Conservation (phyloP, 2,888 invertebrate species). For the Helleia helle region DNA sequence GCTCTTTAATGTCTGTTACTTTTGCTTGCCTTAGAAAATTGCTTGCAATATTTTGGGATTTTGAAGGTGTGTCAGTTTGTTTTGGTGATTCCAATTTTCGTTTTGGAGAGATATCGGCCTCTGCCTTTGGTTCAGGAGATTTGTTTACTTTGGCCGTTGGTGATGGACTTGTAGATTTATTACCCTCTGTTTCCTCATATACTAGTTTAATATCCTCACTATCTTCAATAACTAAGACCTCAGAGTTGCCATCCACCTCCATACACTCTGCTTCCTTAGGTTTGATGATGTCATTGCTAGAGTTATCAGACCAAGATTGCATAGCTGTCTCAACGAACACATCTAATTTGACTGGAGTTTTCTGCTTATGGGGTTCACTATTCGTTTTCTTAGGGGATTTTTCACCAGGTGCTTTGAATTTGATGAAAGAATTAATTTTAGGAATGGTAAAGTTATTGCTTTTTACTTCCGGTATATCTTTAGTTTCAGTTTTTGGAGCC, state of each 20-base stretch:
- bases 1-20: conserved; percentile 45
- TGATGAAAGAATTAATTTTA: conserved; percentile 52
- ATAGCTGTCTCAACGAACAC: conserved; percentile 58
- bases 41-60: conserved; percentile 7
- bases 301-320: conserved; percentile 66
- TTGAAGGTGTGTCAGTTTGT: conserved; percentile 15
- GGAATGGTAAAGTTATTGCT: conserved; percentile 22
- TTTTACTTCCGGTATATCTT: conserved; percentile 20
- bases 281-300: conserved; percentile 49
- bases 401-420: conserved; percentile 48
- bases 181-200: conserved; percentile 58
- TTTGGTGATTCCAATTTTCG: conserved; percentile 1
- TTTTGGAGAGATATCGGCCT: conserved; percentile 14
- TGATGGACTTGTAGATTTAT: conserved; percentile 3
- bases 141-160: not conserved
- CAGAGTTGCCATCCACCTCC: conserved; percentile 23
- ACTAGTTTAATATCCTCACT: conserved; percentile 72
- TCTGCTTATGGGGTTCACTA: conserved; percentile 28
- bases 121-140: conserved; percentile 16
- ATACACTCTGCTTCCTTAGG: conserved; percentile 28
- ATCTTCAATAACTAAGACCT: conserved; percentile 37
- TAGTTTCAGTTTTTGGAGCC: conserved; percentile 20
- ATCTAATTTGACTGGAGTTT: conserved; percentile 56
- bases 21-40: conserved; percentile 48
- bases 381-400: conserved; percentile 47